Percentiles rank a stretch among this genome's conserved stretches.
phyloP scores from a whole-genome alignment of 2,113 vertebrate genomes.

The Turnix velox region DNA sequence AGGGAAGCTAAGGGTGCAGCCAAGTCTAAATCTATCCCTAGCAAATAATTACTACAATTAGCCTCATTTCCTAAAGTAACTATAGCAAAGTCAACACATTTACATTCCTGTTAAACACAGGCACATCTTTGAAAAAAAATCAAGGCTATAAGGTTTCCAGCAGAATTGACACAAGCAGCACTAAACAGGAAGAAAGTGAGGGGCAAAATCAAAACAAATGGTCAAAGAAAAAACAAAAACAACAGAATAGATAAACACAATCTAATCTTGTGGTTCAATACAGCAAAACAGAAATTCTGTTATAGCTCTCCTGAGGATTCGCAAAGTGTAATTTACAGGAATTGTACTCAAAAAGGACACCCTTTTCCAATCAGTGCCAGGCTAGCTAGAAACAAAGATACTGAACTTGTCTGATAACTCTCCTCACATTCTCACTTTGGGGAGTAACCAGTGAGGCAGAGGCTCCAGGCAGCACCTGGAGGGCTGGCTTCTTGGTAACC shows the following conservation, averaged over 20 bases:
- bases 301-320: constrained; percentile 34
- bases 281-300: constrained; percentile 44
- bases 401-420: neutral
- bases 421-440: neutral
- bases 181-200: neutral
- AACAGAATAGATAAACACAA: constrained; percentile 14
- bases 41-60: neutral
- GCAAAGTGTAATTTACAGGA: constrained; percentile 60
- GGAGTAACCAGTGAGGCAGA: neutral
- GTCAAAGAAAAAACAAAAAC: neutral
- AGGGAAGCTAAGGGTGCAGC: neutral
- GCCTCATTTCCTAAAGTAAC: neutral
- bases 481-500: neutral
- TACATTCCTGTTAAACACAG: neutral
- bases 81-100: constrained; percentile 3
- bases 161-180: neutral
- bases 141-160: neutral
- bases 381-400: neutral
- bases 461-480: neutral
- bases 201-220: constrained; percentile 18
- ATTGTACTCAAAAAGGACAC: constrained; percentile 12
- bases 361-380: constrained; percentile 44
- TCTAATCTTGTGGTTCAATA: constrained; percentile 51
- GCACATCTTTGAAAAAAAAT: constrained; percentile 36
- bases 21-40: neutral